These are phyloP conservation scores for Oryzias woworae DNA, from an alignment of 2,113 vertebrate genomes.

Conservation along the genomic window DNA sequence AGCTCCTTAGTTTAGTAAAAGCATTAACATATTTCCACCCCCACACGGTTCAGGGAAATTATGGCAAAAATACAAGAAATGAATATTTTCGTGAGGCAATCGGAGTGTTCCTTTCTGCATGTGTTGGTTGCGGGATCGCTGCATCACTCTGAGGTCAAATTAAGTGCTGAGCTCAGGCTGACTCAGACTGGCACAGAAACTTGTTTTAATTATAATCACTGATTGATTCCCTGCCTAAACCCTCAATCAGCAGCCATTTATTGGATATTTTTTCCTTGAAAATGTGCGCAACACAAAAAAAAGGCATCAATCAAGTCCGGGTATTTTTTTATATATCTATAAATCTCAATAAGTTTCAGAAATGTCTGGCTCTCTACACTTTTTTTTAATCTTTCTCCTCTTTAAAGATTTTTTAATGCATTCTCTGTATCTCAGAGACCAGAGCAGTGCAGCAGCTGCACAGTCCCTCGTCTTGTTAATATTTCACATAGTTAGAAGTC, in stretches of 20 bases:
- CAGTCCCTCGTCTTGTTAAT: conserved; percentile 64
- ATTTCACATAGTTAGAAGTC: conserved; percentile 63
- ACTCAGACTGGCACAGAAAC: conserved; percentile 25
- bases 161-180: conserved; percentile 48
- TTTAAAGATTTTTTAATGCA: conserved; percentile 21
- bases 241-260: conserved; percentile 9
- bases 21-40: background rate
- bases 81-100: conserved; percentile 11
- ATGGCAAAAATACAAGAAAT: conserved; percentile 28
- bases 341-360: conserved; percentile 4
- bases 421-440: conserved; percentile 28
- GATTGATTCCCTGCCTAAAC: conserved; percentile 27
- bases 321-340: too few relatives aligned
- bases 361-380: background rate
- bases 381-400: conserved; percentile 13
- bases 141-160: conserved; percentile 40
- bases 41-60: conserved; percentile 13
- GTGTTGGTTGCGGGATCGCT: conserved; percentile 41
- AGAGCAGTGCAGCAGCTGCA: conserved; percentile 22
- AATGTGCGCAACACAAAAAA: background rate
- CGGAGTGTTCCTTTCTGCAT: conserved; percentile 27
- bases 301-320: too few relatives aligned
- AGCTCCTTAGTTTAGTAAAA: conserved; percentile 12
- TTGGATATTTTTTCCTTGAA: background rate
- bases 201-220: conserved; percentile 36